Evolutionary conservation across 2,797 vertebrate genomes (phyloP).

Genomic region (Moxostoma hubbsi): DNA sequence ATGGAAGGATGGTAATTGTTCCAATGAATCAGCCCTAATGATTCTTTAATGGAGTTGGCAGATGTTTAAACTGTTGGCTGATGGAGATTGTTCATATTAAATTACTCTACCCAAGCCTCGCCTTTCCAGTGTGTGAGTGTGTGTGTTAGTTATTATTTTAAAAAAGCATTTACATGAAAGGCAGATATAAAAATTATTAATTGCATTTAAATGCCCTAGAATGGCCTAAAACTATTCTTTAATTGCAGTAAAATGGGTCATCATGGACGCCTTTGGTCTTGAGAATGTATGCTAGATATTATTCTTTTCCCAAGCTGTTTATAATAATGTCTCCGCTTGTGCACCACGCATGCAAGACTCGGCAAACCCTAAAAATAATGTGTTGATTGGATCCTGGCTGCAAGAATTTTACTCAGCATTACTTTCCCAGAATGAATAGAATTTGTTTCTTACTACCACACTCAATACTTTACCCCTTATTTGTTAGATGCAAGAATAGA

Average conservation of each 20-base stretch:
- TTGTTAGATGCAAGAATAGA: neutral
- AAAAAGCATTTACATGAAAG: neutral
- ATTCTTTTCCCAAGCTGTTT: neutral
- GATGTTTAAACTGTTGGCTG: conserved; percentile 27
- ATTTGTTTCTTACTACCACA: neutral
- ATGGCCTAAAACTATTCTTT: neutral
- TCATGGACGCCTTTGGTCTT: neutral
- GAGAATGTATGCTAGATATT: neutral
- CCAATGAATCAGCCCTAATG: conserved; percentile 36
- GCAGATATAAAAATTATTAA: neutral
- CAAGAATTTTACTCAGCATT: neutral
- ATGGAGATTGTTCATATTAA: conserved; percentile 44
- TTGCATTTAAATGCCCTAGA: neutral
- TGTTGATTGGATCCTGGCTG: neutral
- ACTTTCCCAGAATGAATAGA: neutral
- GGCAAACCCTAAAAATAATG: conserved; percentile 5
- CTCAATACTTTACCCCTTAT: neutral
- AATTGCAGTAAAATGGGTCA: neutral
- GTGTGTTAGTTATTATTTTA: conserved; percentile 6
- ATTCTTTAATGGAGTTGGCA: conserved; percentile 41
- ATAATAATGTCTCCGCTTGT: neutral
- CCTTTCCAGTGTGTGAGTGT: neutral
- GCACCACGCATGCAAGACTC: neutral
- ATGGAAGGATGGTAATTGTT: neutral
- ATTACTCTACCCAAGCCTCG: conserved; percentile 21